Conservation (phyloP, 2,797 vertebrate species). For the Trematomus bernacchii region DNA sequence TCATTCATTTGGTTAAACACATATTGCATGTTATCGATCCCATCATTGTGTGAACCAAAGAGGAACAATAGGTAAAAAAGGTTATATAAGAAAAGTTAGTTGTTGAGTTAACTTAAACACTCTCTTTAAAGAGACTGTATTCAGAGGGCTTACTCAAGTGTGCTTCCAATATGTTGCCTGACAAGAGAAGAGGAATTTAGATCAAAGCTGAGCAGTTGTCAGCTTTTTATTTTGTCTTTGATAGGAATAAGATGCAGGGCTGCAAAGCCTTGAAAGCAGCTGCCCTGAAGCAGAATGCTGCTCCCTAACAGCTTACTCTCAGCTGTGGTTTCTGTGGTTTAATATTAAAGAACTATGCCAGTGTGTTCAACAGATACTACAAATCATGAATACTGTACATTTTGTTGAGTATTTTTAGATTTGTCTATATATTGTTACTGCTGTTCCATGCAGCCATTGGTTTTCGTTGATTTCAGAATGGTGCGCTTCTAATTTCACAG, state of each 20-base stretch:
- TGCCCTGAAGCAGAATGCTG: constrained; percentile 54
- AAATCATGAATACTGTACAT: not conserved
- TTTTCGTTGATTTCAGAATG: constrained; percentile 8
- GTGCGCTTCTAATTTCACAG: too few species aligned
- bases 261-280: constrained; percentile 25
- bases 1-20: constrained; percentile 49
- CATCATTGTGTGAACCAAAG: constrained; percentile 18
- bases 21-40: constrained; percentile 38
- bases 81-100: too few species aligned
- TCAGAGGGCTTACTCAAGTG: not conserved
- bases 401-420: not conserved
- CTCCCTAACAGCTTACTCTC: constrained; percentile 38
- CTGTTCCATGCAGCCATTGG: too few species aligned
- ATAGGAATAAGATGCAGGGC: constrained; percentile 33
- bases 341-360: not conserved
- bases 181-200: constrained; percentile 18
- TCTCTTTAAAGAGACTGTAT: not conserved
- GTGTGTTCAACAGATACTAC: not conserved
- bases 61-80: not conserved
- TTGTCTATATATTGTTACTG: too few species aligned
- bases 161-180: constrained; percentile 1
- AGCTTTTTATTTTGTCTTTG: constrained; percentile 57
- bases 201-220: constrained; percentile 63
- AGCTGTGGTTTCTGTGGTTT: constrained; percentile 19
- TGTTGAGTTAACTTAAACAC: not conserved